Percentiles rank a stretch among this genome's conserved stretches.
Conservation (phyloP, 2,797 vertebrate species). For the Zalophus californianus region DNA sequence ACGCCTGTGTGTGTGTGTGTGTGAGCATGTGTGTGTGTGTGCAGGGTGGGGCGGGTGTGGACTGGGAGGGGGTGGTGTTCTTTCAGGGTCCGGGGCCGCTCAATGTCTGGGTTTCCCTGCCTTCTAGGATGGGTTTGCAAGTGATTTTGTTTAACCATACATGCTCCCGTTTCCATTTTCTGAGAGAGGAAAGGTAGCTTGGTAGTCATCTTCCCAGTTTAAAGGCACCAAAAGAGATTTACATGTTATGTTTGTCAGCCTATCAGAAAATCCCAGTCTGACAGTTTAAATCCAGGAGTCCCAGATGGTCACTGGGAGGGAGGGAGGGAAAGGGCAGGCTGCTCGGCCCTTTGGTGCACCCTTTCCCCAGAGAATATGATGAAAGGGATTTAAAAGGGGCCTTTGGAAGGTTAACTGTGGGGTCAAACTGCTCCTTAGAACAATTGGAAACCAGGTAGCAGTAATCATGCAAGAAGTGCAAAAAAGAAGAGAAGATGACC, state of each 20-base stretch:
- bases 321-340: not conserved
- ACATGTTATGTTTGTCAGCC: not conserved
- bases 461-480: conserved; percentile 25
- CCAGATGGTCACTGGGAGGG: not conserved
- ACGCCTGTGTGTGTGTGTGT: not conserved
- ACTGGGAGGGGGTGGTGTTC: conserved; percentile 67
- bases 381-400: not conserved
- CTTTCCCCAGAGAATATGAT: conserved; percentile 9
- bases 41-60: conserved; percentile 60
- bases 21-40: not conserved
- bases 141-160: conserved; percentile 37
- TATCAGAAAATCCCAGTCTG: conserved; percentile 37
- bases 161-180: conserved; percentile 4
- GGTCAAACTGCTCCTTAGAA: conserved; percentile 17
- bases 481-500: not conserved
- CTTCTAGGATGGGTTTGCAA: conserved; percentile 12
- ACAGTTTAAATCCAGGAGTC: conserved; percentile 35
- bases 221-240: conserved; percentile 29
- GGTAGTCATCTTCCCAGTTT: conserved; percentile 51
- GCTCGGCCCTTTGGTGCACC: not conserved
- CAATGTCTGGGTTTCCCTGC: conserved; percentile 19
- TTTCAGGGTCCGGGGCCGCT: conserved; percentile 28
- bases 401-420: not conserved
- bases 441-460: conserved; percentile 43
- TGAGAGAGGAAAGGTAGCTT: conserved; percentile 46